These are phyloP conservation scores for Augiades crinisus DNA, from an alignment of 2,888 invertebrate species.

Conservation along the genomic window DNA sequence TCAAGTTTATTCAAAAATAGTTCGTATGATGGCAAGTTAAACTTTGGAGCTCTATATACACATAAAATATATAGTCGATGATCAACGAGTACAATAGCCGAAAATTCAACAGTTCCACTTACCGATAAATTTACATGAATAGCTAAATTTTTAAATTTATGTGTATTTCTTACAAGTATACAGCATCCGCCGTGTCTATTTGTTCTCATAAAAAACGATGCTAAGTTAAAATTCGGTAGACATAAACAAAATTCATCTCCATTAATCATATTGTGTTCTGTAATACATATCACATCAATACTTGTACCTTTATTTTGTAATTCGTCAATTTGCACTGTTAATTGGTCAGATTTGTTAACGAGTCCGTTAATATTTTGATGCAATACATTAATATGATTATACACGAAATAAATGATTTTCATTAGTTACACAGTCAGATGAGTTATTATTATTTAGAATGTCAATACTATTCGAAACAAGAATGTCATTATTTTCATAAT, in stretches of 20 bases:
- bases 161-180: background rate
- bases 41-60: background rate
- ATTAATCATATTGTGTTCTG: background rate
- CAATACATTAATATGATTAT: background rate
- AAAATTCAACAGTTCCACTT: background rate
- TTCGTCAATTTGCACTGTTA: background rate
- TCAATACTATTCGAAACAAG: background rate
- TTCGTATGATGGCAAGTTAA: background rate
- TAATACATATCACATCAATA: conserved; percentile 1
- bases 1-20: background rate
- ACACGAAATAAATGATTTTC: conserved; percentile 4
- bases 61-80: background rate
- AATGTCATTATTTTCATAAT: background rate
- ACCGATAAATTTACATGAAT: background rate
- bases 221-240: background rate
- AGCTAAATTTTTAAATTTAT: conserved; percentile 1
- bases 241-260: background rate
- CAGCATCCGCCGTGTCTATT: conserved; percentile 5
- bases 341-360: background rate
- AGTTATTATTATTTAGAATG: background rate
- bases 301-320: background rate
- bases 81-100: background rate
- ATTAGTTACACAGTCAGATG: background rate
- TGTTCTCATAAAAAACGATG: background rate
- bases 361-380: conserved; percentile 10